A percentile compares a stretch with the other conserved stretches of the same genome.
These are phyloP conservation scores for Athalia circularis DNA, from an alignment of 2,888 invertebrate species.

Conservation along the genomic window DNA sequence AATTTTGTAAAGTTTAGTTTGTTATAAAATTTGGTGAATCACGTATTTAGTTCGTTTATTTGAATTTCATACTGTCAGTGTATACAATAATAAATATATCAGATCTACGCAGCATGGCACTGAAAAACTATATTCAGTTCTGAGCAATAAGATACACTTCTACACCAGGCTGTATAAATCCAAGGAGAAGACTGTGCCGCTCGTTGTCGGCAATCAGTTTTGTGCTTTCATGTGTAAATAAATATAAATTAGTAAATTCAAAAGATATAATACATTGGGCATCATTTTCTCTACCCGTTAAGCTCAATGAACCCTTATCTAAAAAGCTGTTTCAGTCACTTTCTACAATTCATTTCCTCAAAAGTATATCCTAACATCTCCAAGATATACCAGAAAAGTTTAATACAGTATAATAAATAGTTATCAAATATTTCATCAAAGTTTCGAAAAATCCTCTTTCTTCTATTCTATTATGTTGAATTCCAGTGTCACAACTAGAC, in stretches of 20 bases:
- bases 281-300: conserved; percentile 29
- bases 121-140: conserved; percentile 8
- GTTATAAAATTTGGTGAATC: conserved; percentile 27
- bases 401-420: conserved; percentile 9
- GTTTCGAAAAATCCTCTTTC: neutral
- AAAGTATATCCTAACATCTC: conserved; percentile 13
- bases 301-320: conserved; percentile 39
- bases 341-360: conserved; percentile 26
- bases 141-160: conserved; percentile 9
- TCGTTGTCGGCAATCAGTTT: conserved; percentile 1
- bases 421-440: conserved; percentile 25
- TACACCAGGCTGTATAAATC: conserved; percentile 37
- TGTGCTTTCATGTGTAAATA: conserved; percentile 42
- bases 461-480: neutral
- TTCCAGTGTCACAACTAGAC: neutral
- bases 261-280: conserved; percentile 36
- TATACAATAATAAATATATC: conserved; percentile 44
- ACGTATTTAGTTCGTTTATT: conserved; percentile 40
- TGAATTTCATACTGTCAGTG: conserved; percentile 28
- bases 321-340: conserved; percentile 40
- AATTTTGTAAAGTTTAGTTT: conserved; percentile 4
- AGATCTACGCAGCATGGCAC: conserved; percentile 27
- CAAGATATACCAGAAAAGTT: conserved; percentile 9
- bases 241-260: conserved; percentile 32
- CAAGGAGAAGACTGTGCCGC: conserved; percentile 15